Percentiles rank a stretch among this genome's conserved stretches.
These are phyloP conservation scores for Pelecanoides urinatrix DNA, from an alignment of 2,113 vertebrate genomes.

Conservation along the genomic window DNA sequence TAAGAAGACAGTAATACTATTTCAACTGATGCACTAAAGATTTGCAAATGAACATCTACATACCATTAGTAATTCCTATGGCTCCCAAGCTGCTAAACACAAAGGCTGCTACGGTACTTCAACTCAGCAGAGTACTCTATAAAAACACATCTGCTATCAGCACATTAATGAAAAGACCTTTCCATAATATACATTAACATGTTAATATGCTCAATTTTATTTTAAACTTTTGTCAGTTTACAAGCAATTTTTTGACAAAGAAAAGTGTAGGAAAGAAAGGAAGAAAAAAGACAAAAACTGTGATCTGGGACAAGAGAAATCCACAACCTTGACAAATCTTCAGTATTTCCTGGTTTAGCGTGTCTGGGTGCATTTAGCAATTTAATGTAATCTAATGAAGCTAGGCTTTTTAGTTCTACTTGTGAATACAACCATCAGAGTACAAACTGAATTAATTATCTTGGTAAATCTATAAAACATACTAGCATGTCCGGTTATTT, in stretches of 20 bases:
- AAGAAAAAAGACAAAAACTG: neutral
- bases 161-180: neutral
- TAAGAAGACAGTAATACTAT: neutral
- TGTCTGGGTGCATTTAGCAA: neutral
- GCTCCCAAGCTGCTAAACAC: neutral
- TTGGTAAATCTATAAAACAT: neutral
- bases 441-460: neutral
- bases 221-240: neutral
- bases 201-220: neutral
- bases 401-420: neutral
- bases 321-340: neutral
- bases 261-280: neutral
- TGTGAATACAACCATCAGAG: neutral
- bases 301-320: neutral
- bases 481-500: neutral
- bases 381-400: neutral
- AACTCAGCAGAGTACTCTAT: neutral
- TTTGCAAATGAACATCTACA: neutral
- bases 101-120: neutral
- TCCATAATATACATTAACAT: neutral
- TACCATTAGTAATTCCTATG: neutral
- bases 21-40: neutral
- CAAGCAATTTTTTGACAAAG: neutral
- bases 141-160: conserved; percentile 15
- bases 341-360: neutral